Percentiles rank a stretch among this genome's conserved stretches.
phyloP scores from a whole-genome alignment of 2,797 vertebrate species.

The Buceros bicornis region DNA sequence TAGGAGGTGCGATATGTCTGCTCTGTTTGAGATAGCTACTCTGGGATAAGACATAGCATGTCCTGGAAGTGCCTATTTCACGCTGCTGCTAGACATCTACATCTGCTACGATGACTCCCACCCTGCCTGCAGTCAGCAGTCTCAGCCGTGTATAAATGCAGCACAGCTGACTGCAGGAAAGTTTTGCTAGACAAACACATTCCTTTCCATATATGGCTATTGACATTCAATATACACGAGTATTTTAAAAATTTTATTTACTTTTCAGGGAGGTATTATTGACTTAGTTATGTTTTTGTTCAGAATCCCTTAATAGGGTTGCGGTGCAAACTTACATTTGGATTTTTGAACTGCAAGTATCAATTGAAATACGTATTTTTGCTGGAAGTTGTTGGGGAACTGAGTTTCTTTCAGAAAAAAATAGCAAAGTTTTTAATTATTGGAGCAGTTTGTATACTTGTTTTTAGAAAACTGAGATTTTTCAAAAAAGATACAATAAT shows the following conservation, averaged over 20 bases:
- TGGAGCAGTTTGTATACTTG: neutral
- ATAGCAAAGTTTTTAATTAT: neutral
- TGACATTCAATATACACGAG: neutral
- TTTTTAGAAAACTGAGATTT: neutral
- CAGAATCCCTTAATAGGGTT: neutral
- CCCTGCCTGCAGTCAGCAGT: neutral
- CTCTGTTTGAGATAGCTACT: neutral
- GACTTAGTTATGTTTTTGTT: neutral
- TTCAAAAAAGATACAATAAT: neutral
- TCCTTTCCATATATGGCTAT: neutral
- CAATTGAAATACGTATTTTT: neutral
- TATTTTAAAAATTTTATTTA: neutral
- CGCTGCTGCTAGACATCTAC: accelerated
- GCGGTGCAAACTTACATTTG: neutral
- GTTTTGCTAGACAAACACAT: neutral
- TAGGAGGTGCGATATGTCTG: neutral
- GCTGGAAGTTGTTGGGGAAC: neutral
- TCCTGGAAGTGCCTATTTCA: neutral
- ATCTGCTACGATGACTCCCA: neutral
- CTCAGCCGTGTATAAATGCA: neutral
- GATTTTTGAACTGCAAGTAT: neutral
- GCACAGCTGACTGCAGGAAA: neutral
- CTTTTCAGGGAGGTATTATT: neutral
- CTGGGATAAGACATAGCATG: neutral
- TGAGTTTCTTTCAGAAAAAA: neutral